These are phyloP conservation scores for Lophura nycthemera DNA, from an alignment of 2,113 vertebrate genomes.

Conservation along the genomic window DNA sequence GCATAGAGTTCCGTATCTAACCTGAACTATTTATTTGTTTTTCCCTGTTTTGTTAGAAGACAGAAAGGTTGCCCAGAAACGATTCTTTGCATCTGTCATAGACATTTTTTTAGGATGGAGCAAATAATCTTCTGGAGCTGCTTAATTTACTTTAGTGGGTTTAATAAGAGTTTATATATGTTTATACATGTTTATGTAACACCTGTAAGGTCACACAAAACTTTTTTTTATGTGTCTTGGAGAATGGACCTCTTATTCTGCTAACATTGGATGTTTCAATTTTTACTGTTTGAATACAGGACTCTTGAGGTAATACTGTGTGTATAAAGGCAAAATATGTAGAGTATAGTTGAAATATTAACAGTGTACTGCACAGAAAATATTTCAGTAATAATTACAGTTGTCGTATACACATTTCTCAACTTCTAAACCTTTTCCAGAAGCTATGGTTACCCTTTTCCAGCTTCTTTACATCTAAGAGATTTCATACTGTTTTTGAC, in stretches of 20 bases:
- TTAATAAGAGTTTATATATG: neutral
- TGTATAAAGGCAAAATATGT: neutral
- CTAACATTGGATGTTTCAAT: neutral
- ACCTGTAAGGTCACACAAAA: fast-evolving
- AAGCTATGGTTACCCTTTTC: neutral
- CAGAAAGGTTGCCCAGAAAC: neutral
- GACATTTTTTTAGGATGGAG: neutral
- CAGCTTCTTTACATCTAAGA: neutral
- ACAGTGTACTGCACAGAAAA: neutral
- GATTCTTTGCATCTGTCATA: neutral
- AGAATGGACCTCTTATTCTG: neutral
- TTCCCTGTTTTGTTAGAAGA: neutral
- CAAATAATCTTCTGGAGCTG: neutral
- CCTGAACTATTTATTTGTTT: neutral
- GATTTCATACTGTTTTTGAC: neutral
- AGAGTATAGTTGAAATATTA: neutral
- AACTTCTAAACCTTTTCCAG: neutral
- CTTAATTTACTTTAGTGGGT: neutral
- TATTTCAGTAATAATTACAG: neutral
- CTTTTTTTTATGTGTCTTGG: neutral
- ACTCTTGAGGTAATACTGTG: neutral
- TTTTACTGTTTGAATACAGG: neutral
- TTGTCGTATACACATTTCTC: neutral
- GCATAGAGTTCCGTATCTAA: neutral
- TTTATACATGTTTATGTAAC: neutral